Base-by-base conservation (phyloP, 2,113 vertebrate species). In the Mobula hypostoma region DNA sequence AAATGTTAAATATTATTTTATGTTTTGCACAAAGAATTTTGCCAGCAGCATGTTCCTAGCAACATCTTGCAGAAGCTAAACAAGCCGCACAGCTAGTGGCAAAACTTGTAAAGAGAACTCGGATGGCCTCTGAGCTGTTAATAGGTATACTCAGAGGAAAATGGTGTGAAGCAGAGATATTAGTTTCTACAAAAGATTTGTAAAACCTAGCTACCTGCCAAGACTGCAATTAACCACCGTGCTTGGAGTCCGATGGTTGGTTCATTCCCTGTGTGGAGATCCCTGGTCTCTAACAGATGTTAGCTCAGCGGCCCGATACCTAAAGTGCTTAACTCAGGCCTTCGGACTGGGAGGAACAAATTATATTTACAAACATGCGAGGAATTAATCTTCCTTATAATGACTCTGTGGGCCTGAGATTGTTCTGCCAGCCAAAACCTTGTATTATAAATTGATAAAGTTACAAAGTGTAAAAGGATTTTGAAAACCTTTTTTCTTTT, bases 281-380 rank as follows among this genome's bases (percentile, higher is more conserved):
- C 94, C 94, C 90, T 94, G 12, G 78, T 95, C 80, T 95, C 95
- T 95, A 95, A 93, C 94, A 95, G 94, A 94, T 95, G 94, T 80
- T 94, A 72, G 94, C 93, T 78, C 85, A 94, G 29, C 87, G 7
- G 94, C 93, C 95, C 48, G 21, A 94, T 95, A 94, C 94, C 94
- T 95, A 93, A 95, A 95, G 94, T 95, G 92, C 83, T n/a, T 12
- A 95, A 94, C 94, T 94, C 94, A 95, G 96, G 95, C 96, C 95
- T 95, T 94, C 94, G 93, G 95, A 95, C 95, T 94, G 94, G 94
- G 95, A 94, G 94, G 94, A 94, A 94, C 95, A 95, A 95, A 96
- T 94, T 95, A 94, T 94, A 94, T 95, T 95, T 95, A 95, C 95
- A 95, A 95, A 96, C 95, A 95, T 94, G 94, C 91, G 90, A 83